These are phyloP conservation scores for Hemiscyllium ocellatum DNA, from an alignment of 2,113 vertebrate genomes.

Conservation along the genomic window DNA sequence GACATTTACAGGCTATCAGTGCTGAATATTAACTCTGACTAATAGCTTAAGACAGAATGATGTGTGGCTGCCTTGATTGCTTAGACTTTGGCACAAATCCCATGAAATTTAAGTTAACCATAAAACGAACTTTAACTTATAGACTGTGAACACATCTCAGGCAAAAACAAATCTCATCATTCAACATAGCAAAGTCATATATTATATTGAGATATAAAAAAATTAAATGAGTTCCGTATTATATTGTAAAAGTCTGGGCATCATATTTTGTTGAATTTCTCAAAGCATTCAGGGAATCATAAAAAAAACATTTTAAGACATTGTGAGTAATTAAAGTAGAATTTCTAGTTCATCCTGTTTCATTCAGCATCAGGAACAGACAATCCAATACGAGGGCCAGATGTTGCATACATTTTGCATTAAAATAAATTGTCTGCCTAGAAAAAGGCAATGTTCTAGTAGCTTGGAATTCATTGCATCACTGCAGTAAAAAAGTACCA, in stretches of 20 bases:
- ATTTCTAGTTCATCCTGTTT: neutral
- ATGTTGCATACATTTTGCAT: neutral
- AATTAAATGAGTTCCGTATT: neutral
- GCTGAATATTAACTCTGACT: slow-evolving; percentile 8
- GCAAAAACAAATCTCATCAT: neutral
- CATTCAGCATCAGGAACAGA: neutral
- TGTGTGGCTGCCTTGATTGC: neutral
- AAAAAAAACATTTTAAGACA: neutral
- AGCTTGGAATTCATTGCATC: neutral
- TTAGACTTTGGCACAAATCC: neutral
- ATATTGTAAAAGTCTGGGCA: neutral
- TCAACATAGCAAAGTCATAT: neutral
- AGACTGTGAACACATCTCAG: neutral
- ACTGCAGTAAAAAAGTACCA: neutral
- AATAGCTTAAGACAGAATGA: neutral
- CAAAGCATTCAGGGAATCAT: neutral
- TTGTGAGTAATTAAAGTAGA: neutral
- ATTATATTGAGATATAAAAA: neutral
- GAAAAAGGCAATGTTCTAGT: neutral
- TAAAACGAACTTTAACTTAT: neutral
- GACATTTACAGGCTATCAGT: neutral
- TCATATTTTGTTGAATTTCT: neutral
- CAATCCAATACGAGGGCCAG: neutral
- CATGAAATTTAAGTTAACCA: slow-evolving; percentile 21
- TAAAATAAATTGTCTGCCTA: too few relatives aligned